These are phyloP conservation scores for Thunnus maccoyii DNA, from an alignment of 2,113 vertebrate species.

Conservation along the genomic window DNA sequence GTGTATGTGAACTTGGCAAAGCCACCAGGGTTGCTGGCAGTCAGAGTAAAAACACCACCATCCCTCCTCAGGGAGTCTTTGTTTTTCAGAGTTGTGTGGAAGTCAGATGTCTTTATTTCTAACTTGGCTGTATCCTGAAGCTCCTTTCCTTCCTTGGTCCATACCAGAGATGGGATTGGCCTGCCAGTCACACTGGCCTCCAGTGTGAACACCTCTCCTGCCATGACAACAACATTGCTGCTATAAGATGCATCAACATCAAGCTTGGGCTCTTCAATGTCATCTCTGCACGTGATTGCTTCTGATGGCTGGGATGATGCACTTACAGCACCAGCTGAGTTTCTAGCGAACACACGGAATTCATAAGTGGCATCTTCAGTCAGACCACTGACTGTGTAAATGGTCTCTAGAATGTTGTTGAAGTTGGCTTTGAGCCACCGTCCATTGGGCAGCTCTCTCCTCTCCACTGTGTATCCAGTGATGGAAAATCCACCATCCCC, in stretches of 20 bases:
- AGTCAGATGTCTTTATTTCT: constrained; percentile 94
- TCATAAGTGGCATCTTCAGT: constrained; percentile 96
- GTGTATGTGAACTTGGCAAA: constrained; percentile 96
- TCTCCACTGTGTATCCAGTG: constrained; percentile 96
- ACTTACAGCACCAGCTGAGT: constrained; percentile 94
- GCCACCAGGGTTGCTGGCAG: constrained; percentile 96
- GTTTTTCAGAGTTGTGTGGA: constrained; percentile 90
- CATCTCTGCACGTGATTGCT: constrained; percentile 94
- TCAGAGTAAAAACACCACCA: constrained; percentile 92
- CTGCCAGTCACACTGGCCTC: constrained; percentile 93
- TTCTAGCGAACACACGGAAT: constrained; percentile 95
- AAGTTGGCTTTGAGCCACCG: constrained; percentile 99
- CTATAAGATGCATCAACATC: constrained; percentile 92
- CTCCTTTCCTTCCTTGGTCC: constrained; percentile 97
- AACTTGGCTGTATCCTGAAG: constrained; percentile 93
- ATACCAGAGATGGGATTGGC: constrained; percentile 92
- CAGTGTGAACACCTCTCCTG: constrained; percentile 94
- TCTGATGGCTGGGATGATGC: constrained; percentile 95
- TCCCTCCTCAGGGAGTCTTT: constrained; percentile 95
- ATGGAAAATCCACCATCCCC: constrained; percentile 97
- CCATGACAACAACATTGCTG: constrained; percentile 91
- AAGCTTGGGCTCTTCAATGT: constrained; percentile 95
- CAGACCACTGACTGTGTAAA: constrained; percentile 96
- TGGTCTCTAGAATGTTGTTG: constrained; percentile 95
- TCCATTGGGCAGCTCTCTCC: constrained; percentile 94